Conservation (phyloP, 1,140 invertebrate genomes). For the Eupristina koningsbergeri region DNA sequence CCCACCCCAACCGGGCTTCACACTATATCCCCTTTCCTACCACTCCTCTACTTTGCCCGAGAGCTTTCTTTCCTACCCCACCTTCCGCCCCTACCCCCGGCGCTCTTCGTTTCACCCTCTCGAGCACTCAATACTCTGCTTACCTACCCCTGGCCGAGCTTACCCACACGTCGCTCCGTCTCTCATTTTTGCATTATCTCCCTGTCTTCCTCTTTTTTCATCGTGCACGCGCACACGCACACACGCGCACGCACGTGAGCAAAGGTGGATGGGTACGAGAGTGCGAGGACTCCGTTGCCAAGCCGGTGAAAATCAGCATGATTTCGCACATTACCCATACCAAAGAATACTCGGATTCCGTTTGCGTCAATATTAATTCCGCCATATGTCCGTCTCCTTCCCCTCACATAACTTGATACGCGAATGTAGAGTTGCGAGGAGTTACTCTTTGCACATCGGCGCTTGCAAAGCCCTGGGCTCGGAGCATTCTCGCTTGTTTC, state of each 20-base stretch:
- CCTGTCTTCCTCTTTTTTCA: neutral
- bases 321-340: slow-evolving; percentile 21
- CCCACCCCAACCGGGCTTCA: neutral
- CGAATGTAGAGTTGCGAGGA: too few species aligned
- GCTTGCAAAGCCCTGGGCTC: too few species aligned
- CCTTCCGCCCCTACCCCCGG: neutral
- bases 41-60: neutral
- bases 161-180: neutral
- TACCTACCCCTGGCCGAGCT: slow-evolving; percentile 44
- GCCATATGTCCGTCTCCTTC: neutral
- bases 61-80: slow-evolving; percentile 19
- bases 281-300: neutral
- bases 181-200: neutral
- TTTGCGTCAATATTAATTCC: neutral
- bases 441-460: too few species aligned
- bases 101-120: neutral
- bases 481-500: too few species aligned
- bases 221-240: neutral
- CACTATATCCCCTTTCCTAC: slow-evolving; percentile 1
- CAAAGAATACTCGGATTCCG: neutral
- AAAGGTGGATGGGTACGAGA: too few species aligned
- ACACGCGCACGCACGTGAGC: neutral
- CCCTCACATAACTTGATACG: neutral
- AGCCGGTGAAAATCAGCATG: slow-evolving; percentile 5
- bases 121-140: slow-evolving; percentile 31